phyloP scores from a whole-genome alignment of 2,797 vertebrate genomes.

The Protosalanx chinensis region DNA sequence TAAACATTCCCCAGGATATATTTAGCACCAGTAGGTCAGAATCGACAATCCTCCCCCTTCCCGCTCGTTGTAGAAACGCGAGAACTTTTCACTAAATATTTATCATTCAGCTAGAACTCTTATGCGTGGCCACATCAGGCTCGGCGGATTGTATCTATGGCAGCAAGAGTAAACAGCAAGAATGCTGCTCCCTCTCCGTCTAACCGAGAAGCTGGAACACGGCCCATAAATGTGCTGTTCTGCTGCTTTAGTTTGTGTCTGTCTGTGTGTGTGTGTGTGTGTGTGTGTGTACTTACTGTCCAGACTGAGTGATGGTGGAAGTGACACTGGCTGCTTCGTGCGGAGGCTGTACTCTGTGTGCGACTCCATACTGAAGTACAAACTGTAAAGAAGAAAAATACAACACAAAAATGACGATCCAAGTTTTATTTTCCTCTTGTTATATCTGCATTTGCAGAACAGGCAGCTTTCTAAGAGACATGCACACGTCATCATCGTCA shows the following conservation, averaged over 20 bases:
- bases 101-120: slow-evolving; percentile 11
- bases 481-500: neutral
- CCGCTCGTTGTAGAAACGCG: slow-evolving; percentile 5
- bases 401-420: slow-evolving; percentile 1
- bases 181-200: neutral
- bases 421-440: neutral
- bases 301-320: slow-evolving; percentile 49
- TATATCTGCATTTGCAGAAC: too few relatives aligned
- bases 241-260: neutral
- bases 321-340: slow-evolving; percentile 66
- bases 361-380: slow-evolving; percentile 82
- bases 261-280: neutral
- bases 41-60: neutral
- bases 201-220: neutral
- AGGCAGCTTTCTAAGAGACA: neutral
- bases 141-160: neutral
- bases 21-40: slow-evolving; percentile 3
- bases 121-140: neutral
- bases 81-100: slow-evolving; percentile 21
- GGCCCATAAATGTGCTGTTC: neutral
- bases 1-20: slow-evolving; percentile 17
- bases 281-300: slow-evolving; percentile 67
- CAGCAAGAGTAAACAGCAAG: neutral
- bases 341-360: slow-evolving; percentile 75
- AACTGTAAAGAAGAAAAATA: slow-evolving; percentile 59